Evolutionary conservation across 1,140 invertebrate species (phyloP).

Genomic region (Saccostrea cuccullata): DNA sequence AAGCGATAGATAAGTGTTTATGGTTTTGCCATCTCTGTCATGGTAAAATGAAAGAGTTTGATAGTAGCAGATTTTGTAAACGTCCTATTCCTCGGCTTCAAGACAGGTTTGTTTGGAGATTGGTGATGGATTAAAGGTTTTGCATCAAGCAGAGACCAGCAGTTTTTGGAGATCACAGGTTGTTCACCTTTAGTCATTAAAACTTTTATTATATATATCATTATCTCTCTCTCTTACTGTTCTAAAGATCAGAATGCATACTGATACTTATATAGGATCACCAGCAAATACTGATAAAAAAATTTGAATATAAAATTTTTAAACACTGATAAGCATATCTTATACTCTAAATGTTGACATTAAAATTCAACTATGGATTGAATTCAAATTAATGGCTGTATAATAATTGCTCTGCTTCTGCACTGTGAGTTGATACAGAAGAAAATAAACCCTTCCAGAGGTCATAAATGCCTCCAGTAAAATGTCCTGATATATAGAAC

Average conservation of each 20-base stretch:
- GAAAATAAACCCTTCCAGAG: background rate
- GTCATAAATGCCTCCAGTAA: background rate
- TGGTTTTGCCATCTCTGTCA: slow-evolving; percentile 53
- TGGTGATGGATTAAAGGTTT: slow-evolving; percentile 31
- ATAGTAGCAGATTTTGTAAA: slow-evolving; percentile 34
- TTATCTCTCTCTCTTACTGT: background rate
- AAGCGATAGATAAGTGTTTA: slow-evolving; percentile 49
- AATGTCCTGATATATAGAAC: slow-evolving; percentile 25
- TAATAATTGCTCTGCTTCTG: background rate
- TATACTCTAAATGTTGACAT: too few species aligned
- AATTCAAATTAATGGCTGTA: too few species aligned
- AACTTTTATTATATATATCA: background rate
- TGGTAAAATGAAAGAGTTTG: slow-evolving; percentile 35
- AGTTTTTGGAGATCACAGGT: slow-evolving; percentile 2
- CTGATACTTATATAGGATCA: background rate
- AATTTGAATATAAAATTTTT: too few species aligned
- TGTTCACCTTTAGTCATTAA: slow-evolving; percentile 31
- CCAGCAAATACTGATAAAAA: background rate
- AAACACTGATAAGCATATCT: too few species aligned
- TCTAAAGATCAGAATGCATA: background rate
- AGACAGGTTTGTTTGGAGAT: slow-evolving; percentile 31
- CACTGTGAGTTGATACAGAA: background rate
- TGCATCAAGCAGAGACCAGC: slow-evolving; percentile 2
- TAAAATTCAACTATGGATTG: too few species aligned
- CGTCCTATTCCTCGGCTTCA: background rate